Base-by-base conservation (phyloP, 2,888 invertebrate genomes). In the Chironomus riparius region DNA sequence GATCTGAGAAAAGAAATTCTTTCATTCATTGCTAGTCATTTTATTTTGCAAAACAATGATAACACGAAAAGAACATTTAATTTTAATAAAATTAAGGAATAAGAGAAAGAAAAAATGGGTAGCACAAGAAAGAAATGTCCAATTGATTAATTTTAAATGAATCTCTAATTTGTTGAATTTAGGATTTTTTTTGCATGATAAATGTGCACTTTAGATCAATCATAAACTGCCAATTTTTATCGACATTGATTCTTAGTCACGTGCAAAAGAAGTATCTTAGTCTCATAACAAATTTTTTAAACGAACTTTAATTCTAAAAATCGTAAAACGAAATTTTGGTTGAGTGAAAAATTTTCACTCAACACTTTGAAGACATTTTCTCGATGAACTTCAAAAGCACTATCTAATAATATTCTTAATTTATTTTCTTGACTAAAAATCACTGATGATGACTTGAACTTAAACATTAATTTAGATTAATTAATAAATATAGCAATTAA, bases 11-110 rank as follows among this genome's bases (percentile, higher is more conserved):
- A 70, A 12, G 18, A 71, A 15, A 22, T 72, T 62, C 62, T 72
- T 61, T 18, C 24, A 5, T 24, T 72, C 72, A 72, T 72, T 72
- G 72, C 72, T 72, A 72, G 72, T 72, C 72, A 72, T 72, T 72
- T 72, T 38, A 38, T 38, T 72, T 65, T 21, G 12, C 38, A 38
- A 72, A 71, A 62, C 38, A 62, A 62, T 56, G 71, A 71, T 56
- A 18, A 56, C 56, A 56, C 5, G 18, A 56, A 50, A 50, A 50
- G 15, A n/a, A 50, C n/a, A 50, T 50, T 50, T 15, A n/a, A 50
- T 50, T 50, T 50, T 18, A 56, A 56, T 56, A 7, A 18, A 56
- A 50, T 38, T 38, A 38, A 38, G 38, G 38, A 38, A 38, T 38
- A 38, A 38, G 38, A 28, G 4, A 56, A 56, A 18, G 56, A 56